Evolutionary conservation across 2,888 invertebrate genomes (phyloP).

Genomic region (Cantharis lateralis): DNA sequence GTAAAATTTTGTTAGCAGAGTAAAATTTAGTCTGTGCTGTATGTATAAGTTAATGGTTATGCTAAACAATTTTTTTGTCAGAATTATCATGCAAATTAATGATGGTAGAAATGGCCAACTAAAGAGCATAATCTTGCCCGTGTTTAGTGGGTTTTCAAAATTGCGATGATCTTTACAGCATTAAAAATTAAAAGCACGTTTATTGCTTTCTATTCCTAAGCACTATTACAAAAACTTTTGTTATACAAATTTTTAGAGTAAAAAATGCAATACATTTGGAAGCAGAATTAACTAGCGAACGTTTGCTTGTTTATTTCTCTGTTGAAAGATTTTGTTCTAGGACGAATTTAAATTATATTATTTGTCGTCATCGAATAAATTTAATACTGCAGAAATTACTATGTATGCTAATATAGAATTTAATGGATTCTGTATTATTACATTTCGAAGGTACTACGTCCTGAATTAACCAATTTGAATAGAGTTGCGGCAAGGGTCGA

Average conservation of each 20-base stretch:
- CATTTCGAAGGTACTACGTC: slow-evolving; percentile 48
- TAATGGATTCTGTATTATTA: slow-evolving; percentile 52
- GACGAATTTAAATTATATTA: slow-evolving; percentile 39
- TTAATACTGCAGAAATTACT: slow-evolving; percentile 48
- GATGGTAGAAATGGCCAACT: slow-evolving; percentile 29
- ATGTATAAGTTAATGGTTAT: slow-evolving; percentile 36
- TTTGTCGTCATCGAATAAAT: slow-evolving; percentile 42
- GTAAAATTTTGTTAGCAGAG: background rate
- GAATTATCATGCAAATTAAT: slow-evolving; percentile 39
- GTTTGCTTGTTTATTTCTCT: slow-evolving; percentile 14
- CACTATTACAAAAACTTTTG: background rate
- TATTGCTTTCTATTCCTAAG: background rate
- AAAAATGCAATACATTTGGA: background rate
- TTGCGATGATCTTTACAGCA: background rate
- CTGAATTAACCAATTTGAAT: slow-evolving; percentile 51
- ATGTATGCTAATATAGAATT: slow-evolving; percentile 52
- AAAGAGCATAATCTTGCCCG: slow-evolving; percentile 15
- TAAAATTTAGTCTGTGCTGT: background rate
- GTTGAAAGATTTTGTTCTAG: slow-evolving; percentile 5
- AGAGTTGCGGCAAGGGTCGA: slow-evolving; percentile 47
- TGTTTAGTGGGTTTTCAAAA: background rate
- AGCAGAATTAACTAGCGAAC: background rate
- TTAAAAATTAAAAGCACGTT: background rate
- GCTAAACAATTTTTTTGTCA: slow-evolving; percentile 38
- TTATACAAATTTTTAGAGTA: background rate